Base-by-base conservation (phyloP, 2,888 invertebrate species). In the Polydrusus tereticollis region DNA sequence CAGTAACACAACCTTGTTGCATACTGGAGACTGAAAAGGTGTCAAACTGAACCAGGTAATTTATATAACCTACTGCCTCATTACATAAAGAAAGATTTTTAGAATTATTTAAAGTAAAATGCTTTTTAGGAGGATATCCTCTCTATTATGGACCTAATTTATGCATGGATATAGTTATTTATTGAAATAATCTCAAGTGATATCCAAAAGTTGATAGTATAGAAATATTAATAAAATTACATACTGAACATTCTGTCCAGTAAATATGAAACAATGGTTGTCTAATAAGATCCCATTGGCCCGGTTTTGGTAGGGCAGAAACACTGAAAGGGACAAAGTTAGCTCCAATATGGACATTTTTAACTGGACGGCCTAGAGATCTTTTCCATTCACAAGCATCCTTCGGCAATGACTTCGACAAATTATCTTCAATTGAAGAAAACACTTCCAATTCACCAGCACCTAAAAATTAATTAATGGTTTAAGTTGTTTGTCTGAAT, bases 201-300 rank as follows among this genome's bases (percentile, higher is more conserved):
- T n/a, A n/a, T n/a, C n/a, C n/a, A n/a, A n/a, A n/a, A n/a, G n/a
- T 21, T n/a, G 12, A 2, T 12, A 21, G 20, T 26, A 8, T 33
- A 6, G n/a, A 3, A 1, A 65, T 23, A 21, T 29, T n/a, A 20
- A 66, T 59, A 68, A 43, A 58, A 41, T 52, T 41, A 87, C 90
- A 88, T 88, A 97, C 97, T 84, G 91, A 90, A 89, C 97, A 97
- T 84, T 98, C 97, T 20, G 95, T 97, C 93, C 97, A 97, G 85
- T 93, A 98, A 71, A 96, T 94, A 85, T 98, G 97, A 82, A 98
- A 91, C 84, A 98, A 92, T 10, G 97, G 96, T 80, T 94, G 93
- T 78, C 95, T 93, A 72, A 97, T 88, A 55, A 98, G 89, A 82
- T 93, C 93, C 86, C 93, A 91, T 83, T 92, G 90, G 23, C 75